Evolutionary conservation across 2,888 invertebrate genomes (phyloP).

Genomic region (Baronia brevicornis): DNA sequence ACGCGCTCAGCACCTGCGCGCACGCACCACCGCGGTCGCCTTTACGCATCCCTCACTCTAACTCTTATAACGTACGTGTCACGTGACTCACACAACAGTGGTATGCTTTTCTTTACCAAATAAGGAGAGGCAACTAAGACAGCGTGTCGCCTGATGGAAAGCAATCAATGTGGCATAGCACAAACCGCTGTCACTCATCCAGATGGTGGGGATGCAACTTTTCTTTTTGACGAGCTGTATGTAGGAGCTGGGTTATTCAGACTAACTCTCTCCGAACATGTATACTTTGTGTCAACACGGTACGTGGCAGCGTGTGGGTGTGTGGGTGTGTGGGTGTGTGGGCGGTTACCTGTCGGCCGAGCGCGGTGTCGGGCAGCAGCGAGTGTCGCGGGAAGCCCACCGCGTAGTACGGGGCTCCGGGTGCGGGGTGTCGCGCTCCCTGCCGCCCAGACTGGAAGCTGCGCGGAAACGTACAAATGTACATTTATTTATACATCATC

Average conservation of each 20-base stretch:
- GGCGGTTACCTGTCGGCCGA: conserved; percentile 80
- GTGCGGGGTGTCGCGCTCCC: conserved; percentile 85
- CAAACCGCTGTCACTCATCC: no score
- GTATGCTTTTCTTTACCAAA: no score
- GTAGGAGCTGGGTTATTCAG: no score
- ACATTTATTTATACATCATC: background rate
- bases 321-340: background rate
- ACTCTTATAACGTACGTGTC: no score
- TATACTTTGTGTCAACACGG: no score
- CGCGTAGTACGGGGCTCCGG: conserved; percentile 90
- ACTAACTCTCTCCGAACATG: no score
- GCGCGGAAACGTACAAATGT: conserved; percentile 5
- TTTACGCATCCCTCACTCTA: no score
- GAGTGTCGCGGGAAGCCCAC: conserved; percentile 89
- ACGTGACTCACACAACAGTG: background rate
- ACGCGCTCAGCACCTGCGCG: conserved; percentile 78
- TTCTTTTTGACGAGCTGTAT: no score
- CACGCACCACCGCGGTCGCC: background rate
- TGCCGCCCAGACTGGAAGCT: conserved; percentile 92
- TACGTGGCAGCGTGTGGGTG: background rate
- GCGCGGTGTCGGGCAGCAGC: conserved; percentile 88
- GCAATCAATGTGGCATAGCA: no score
- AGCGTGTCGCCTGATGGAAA: no score
- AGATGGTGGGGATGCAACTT: no score
- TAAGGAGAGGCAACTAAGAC: no score